Conservation (phyloP, 2,888 invertebrate genomes). For the Andrena dorsata region DNA sequence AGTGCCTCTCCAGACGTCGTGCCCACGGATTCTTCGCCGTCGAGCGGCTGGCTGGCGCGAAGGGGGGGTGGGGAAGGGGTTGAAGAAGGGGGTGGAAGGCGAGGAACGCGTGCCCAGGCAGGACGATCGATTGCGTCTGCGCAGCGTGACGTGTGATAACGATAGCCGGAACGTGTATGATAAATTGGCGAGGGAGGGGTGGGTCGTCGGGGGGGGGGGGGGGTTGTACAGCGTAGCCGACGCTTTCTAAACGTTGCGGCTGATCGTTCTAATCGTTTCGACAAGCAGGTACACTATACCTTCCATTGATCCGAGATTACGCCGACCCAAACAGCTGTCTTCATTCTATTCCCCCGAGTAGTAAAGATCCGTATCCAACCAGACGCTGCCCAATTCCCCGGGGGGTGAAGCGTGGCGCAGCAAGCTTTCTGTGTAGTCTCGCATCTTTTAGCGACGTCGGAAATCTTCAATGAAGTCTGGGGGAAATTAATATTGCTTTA, state of each 20-base stretch:
- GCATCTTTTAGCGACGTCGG: too few relatives aligned
- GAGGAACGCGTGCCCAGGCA: not conserved
- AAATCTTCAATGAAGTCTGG: too few relatives aligned
- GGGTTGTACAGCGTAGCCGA: not conserved
- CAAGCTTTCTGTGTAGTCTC: too few relatives aligned
- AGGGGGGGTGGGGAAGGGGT: not conserved
- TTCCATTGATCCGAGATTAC: conserved; percentile 17
- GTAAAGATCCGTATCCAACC: too few relatives aligned
- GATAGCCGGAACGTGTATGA: conserved; percentile 19
- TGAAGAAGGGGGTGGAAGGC: not conserved
- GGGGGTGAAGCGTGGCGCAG: too few relatives aligned
- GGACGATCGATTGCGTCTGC: conserved; percentile 39
- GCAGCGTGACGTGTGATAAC: conserved; percentile 13
- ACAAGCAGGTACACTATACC: conserved; percentile 17
- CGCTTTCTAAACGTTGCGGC: conserved; percentile 20
- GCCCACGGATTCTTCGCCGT: conserved; percentile 2
- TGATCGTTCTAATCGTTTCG: conserved; percentile 24
- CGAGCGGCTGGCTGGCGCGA: not conserved
- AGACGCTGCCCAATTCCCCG: too few relatives aligned
- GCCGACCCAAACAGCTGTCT: conserved; percentile 10
- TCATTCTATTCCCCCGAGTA: not conserved
- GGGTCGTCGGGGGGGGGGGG: not conserved
- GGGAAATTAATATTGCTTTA: too few relatives aligned
- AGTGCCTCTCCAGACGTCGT: conserved; percentile 4
- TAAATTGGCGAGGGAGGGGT: not conserved